Conservation (phyloP, 2,797 vertebrate genomes). For the Varecia variegata region DNA sequence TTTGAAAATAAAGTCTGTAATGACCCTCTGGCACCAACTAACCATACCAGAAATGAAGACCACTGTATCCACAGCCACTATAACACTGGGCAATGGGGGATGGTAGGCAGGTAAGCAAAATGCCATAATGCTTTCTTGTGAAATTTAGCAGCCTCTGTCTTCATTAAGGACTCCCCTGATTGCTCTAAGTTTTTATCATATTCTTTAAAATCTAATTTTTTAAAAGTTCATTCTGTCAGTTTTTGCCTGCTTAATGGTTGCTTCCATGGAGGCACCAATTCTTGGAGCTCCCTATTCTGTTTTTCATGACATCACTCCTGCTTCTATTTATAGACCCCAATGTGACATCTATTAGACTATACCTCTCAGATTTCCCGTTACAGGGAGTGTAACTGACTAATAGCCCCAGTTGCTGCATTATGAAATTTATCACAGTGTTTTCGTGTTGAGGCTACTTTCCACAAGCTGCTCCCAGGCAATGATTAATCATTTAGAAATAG, state of each 20-base stretch:
- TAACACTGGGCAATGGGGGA: background rate
- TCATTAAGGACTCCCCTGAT: background rate
- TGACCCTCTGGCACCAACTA: background rate
- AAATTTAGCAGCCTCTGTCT: background rate
- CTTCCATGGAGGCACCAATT: background rate
- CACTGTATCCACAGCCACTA: background rate
- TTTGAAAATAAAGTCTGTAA: background rate
- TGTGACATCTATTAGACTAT: background rate
- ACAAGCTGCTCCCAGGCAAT: background rate
- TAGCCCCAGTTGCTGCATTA: background rate
- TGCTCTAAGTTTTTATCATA: background rate
- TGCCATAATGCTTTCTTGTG: background rate
- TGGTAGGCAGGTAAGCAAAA: conserved; percentile 24
- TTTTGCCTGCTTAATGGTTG: background rate
- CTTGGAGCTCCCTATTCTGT: background rate
- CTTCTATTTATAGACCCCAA: conserved; percentile 9
- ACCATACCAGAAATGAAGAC: background rate
- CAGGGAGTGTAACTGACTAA: background rate
- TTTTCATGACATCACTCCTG: background rate
- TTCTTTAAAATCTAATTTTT: background rate
- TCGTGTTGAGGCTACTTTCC: background rate
- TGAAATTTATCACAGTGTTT: background rate
- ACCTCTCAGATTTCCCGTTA: background rate
- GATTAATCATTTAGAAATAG: background rate
- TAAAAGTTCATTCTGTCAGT: background rate